These are phyloP conservation scores for Pyrrhosoma nymphula DNA, from an alignment of 2,888 invertebrate species.

Conservation along the genomic window DNA sequence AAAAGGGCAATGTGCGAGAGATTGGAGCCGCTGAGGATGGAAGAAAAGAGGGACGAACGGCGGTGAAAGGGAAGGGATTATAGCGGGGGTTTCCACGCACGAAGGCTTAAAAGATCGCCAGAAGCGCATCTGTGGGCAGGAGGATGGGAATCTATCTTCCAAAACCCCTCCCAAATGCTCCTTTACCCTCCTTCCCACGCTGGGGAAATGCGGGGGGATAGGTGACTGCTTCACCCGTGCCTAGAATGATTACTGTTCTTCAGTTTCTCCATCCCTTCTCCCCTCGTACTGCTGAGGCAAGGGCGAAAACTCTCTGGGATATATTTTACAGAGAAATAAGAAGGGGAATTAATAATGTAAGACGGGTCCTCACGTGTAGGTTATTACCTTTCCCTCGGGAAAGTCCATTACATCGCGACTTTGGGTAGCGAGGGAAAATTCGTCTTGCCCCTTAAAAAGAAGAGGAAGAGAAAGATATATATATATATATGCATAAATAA, in stretches of 20 bases:
- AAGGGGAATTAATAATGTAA: not conserved
- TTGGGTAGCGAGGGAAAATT: not conserved
- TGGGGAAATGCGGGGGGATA: not conserved
- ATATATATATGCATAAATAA: not conserved
- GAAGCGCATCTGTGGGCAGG: not conserved
- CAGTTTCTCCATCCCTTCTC: not conserved
- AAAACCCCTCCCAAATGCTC: not conserved
- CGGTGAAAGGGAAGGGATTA: not conserved
- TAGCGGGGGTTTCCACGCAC: not conserved
- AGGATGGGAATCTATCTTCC: conserved; percentile 12
- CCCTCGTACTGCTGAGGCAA: not conserved
- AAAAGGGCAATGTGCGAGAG: conserved; percentile 14
- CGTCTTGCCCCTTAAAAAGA: not conserved
- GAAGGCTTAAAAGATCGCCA: not conserved
- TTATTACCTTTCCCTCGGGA: not conserved
- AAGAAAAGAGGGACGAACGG: not conserved
- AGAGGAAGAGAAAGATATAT: not conserved
- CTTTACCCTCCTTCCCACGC: not conserved
- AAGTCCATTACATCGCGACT: conserved; percentile 6
- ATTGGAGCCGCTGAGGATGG: not conserved
- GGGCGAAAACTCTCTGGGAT: not conserved
- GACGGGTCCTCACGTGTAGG: not conserved
- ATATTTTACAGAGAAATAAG: not conserved
- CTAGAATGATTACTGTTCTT: not conserved
- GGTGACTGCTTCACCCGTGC: not conserved